Conservation (phyloP, 2,113 vertebrate species). For the Scolopax mira region DNA sequence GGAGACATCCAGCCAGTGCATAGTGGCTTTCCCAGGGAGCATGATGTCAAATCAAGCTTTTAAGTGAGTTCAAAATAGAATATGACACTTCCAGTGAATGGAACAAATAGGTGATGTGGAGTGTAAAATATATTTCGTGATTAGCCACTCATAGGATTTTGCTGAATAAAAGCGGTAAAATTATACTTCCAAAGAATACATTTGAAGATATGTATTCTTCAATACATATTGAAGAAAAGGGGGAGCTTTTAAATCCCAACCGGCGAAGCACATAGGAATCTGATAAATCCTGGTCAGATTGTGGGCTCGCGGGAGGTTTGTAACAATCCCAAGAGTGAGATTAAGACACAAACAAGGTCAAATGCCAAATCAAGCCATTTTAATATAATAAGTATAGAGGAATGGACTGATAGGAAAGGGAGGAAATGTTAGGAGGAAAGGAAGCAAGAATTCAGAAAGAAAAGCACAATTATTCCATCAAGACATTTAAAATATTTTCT, state of each 20-base stretch:
- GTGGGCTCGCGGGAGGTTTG: too few species aligned
- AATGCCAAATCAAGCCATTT: too few species aligned
- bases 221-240: too few species aligned
- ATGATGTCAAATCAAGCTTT: neutral
- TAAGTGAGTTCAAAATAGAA: neutral
- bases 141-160: neutral
- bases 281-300: neutral
- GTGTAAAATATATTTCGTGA: neutral
- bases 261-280: rapidly evolving
- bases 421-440: too few species aligned
- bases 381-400: too few species aligned
- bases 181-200: neutral
- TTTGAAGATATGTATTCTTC: neutral
- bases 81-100: neutral
- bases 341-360: too few species aligned
- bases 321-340: too few species aligned
- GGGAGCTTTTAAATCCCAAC: neutral
- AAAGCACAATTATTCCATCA: neutral
- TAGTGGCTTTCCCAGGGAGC: neutral
- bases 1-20: neutral
- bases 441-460: too few species aligned
- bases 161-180: neutral
- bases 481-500: neutral
- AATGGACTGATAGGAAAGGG: too few species aligned
- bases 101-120: neutral